Conservation (phyloP, 2,113 vertebrate species). For the Ptilorrhoa leucosticta region DNA sequence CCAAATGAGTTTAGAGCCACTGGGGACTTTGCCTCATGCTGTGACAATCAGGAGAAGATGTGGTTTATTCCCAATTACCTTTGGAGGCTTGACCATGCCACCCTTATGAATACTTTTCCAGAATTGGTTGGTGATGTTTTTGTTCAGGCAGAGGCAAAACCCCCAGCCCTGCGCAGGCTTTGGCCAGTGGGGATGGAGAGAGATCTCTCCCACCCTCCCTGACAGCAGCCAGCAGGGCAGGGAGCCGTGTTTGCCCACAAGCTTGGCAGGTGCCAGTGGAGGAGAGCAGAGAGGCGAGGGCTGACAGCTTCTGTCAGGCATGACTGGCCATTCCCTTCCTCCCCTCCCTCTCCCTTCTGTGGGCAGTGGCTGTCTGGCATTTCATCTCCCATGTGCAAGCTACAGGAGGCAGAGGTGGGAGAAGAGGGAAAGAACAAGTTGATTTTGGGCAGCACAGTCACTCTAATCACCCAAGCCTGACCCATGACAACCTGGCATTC, state of each 20-base stretch:
- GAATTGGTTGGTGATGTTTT: fast-evolving
- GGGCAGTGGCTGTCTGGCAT: fast-evolving
- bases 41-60: neutral
- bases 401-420: neutral
- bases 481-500: neutral
- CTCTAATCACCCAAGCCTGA: neutral
- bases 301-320: neutral
- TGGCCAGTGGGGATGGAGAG: fast-evolving
- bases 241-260: fast-evolving
- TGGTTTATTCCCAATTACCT: fast-evolving
- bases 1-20: neutral
- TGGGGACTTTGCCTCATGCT: neutral
- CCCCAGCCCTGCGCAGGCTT: fast-evolving
- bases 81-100: neutral
- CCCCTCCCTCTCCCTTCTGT: neutral
- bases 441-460: neutral
- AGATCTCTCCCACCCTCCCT: neutral
- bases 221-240: neutral
- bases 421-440: neutral
- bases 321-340: too few species aligned
- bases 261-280: neutral
- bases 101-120: fast-evolving
- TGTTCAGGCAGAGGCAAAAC: neutral
- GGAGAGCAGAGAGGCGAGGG: neutral
- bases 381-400: fast-evolving